Evolutionary conservation across 1,140 invertebrate genomes (phyloP).

Genomic region (Penaeus chinensis): DNA sequence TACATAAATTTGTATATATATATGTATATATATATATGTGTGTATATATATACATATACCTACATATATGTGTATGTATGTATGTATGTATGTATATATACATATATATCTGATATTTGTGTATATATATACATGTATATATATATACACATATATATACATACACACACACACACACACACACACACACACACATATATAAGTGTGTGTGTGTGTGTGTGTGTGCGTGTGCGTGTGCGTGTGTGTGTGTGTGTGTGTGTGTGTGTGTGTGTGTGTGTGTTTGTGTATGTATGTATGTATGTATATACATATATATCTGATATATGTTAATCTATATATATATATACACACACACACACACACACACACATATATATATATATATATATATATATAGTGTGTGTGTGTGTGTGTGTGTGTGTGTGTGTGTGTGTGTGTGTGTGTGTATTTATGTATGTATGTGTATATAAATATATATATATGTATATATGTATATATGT

Average conservation of each 20-base stretch:
- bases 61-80: background rate
- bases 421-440: background rate
- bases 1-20: background rate
- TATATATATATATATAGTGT: background rate
- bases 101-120: too few species aligned
- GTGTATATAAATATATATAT: too few species aligned
- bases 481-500: background rate
- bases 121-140: background rate
- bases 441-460: too few species aligned
- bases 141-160: background rate
- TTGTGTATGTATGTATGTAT: background rate
- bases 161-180: background rate
- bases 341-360: too few species aligned
- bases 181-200: background rate
- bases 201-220: background rate
- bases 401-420: background rate
- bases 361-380: too few species aligned
- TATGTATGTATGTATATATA: background rate
- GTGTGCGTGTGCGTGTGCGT: background rate
- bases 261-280: background rate
- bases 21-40: slow-evolving; percentile 5
- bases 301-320: too few species aligned
- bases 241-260: background rate
- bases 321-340: too few species aligned
- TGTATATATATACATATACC: slow-evolving; percentile 16